A percentile compares a stretch with the other conserved stretches of the same genome.
Conservation (phyloP, 2,888 invertebrate species). For the Sinohyriopsis cumingii region DNA sequence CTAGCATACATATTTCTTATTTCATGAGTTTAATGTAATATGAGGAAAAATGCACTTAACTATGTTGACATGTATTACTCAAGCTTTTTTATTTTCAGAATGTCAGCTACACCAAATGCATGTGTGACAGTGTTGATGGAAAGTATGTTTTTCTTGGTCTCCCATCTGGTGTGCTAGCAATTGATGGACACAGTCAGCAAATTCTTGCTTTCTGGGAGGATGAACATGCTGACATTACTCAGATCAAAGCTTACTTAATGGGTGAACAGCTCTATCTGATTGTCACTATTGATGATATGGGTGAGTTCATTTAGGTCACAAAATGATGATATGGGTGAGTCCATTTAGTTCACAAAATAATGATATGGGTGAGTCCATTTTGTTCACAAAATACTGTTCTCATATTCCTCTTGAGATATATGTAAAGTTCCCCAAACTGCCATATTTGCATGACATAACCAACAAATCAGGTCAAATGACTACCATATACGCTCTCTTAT, state of each 20-base stretch:
- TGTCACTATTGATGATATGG: slow-evolving; percentile 65
- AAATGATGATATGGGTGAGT: not conserved
- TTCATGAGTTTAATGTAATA: not conserved
- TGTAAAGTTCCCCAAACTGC: too few relatives aligned
- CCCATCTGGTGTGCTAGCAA: slow-evolving; percentile 56
- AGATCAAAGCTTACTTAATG: slow-evolving; percentile 45
- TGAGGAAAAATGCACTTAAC: not conserved
- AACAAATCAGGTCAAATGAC: too few relatives aligned
- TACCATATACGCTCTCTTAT: too few relatives aligned
- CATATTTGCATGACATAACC: too few relatives aligned
- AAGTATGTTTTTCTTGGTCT: slow-evolving; percentile 61
- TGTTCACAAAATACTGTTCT: not conserved
- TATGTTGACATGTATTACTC: not conserved
- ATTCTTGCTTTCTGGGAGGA: slow-evolving; percentile 59
- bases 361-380: slow-evolving; percentile 61
- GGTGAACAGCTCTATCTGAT: slow-evolving; percentile 52
- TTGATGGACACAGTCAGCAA: slow-evolving; percentile 52
- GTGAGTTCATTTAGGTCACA: slow-evolving; percentile 36
- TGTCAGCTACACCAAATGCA: slow-evolving; percentile 47
- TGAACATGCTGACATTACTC: slow-evolving; percentile 54
- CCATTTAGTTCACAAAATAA: slow-evolving; percentile 27
- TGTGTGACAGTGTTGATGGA: slow-evolving; percentile 61
- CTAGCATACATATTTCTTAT: too few relatives aligned
- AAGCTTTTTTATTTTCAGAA: slow-evolving; percentile 34
- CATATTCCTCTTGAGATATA: not conserved